Percentiles rank a stretch among this genome's conserved stretches.
Evolutionary conservation across 2,888 invertebrate species (phyloP).

Genomic region (Thalpophila matura): DNA sequence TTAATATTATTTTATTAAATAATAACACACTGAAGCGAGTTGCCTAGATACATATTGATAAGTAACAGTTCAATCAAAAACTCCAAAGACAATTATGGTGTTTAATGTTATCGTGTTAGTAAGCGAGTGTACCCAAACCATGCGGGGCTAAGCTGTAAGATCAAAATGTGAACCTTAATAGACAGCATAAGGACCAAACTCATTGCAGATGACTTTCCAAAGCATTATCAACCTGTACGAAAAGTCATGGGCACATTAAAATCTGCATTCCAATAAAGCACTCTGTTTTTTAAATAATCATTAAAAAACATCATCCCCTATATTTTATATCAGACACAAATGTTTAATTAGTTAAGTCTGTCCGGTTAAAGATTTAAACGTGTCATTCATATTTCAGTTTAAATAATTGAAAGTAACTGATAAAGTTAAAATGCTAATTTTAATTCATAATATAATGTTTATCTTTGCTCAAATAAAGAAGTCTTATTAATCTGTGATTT

Average conservation of each 20-base stretch:
- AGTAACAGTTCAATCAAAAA: neutral
- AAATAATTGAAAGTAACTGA: too few species aligned
- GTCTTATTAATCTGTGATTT: too few species aligned
- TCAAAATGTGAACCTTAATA: conserved; percentile 72
- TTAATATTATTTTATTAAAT: too few species aligned
- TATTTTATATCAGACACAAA: too few species aligned
- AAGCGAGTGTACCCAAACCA: conserved; percentile 63
- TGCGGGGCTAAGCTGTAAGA: conserved; percentile 70
- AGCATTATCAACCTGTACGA: conserved; percentile 71
- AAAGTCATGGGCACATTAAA: conserved; percentile 54
- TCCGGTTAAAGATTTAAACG: too few species aligned
- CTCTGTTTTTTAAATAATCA: conserved; percentile 1
- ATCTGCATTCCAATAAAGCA: conserved; percentile 25
- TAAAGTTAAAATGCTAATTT: too few species aligned
- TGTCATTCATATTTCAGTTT: too few species aligned
- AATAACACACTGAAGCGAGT: neutral
- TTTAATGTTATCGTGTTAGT: conserved; percentile 40
- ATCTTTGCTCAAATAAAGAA: too few species aligned
- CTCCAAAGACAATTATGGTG: neutral
- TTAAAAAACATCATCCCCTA: neutral
- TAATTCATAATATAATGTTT: too few species aligned
- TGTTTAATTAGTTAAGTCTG: too few species aligned
- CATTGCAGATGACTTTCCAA: conserved; percentile 65
- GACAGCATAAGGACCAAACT: conserved; percentile 62
- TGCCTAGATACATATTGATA: neutral